phyloP scores from a whole-genome alignment of 2,113 vertebrate species.

The Bufo gargarizans region DNA sequence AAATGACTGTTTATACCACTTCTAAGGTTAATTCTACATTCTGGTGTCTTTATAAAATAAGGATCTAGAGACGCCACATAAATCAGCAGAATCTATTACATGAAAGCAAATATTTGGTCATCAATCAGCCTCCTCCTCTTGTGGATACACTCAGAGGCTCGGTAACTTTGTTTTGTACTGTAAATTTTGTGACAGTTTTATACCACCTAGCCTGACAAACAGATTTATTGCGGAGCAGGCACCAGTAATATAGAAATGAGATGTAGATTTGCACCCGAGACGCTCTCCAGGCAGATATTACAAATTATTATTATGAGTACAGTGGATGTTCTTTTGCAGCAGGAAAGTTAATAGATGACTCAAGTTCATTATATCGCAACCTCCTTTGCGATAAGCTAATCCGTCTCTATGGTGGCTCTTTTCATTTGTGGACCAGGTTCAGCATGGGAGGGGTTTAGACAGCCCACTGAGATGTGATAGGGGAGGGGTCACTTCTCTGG shows the following conservation, averaged over 20 bases:
- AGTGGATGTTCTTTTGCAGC: background rate
- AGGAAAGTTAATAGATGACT: background rate
- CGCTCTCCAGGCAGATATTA: background rate
- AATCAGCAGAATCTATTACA: background rate
- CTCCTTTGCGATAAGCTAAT: background rate
- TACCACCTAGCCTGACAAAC: background rate
- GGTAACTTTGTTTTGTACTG: background rate
- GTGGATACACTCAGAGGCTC: background rate
- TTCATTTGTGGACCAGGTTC: background rate
- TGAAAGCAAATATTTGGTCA: background rate
- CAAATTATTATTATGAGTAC: background rate
- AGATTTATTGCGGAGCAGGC: background rate
- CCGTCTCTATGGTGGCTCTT: background rate
- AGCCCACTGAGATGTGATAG: too few species aligned
- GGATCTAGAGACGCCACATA: background rate
- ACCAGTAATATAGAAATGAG: background rate
- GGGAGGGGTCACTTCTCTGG: too few species aligned
- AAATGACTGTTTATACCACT: too few species aligned
- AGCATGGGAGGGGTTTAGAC: background rate
- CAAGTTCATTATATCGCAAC: background rate
- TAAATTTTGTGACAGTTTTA: background rate
- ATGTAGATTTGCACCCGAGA: background rate
- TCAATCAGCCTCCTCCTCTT: too few species aligned
- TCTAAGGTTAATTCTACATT: too few species aligned
- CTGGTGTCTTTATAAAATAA: background rate